Evolutionary conservation across 1,140 invertebrate species (phyloP).

Genomic region (Macrobrachium nipponense): DNA sequence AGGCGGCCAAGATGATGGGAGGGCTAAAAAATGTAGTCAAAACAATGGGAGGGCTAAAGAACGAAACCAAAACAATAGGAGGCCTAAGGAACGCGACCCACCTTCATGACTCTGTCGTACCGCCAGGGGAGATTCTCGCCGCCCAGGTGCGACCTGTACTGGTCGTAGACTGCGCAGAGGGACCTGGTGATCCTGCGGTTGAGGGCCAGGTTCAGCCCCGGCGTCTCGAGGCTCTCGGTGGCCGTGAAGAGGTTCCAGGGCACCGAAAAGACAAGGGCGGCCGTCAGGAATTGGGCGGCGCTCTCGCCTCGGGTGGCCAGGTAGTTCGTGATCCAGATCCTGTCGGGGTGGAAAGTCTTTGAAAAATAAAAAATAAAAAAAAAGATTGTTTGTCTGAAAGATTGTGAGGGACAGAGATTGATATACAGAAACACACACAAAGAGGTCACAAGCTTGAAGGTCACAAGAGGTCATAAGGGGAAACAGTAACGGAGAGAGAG

Average conservation of each 20-base stretch:
- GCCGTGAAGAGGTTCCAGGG: slow-evolving; percentile 85
- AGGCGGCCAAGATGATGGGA: not conserved
- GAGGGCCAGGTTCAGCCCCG: slow-evolving; percentile 80
- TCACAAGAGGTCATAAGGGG: no score
- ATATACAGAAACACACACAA: no score
- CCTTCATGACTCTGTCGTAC: slow-evolving; percentile 53
- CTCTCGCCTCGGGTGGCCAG: slow-evolving; percentile 75
- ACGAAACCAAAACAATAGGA: no score
- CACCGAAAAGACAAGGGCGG: slow-evolving; percentile 83
- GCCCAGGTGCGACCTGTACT: slow-evolving; percentile 45
- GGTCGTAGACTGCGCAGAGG: slow-evolving; percentile 73
- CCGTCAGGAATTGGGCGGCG: slow-evolving; percentile 74
- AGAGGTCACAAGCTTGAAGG: no score
- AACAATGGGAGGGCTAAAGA: no score
- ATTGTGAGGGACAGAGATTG: no score
- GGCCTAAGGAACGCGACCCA: not conserved
- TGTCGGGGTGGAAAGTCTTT: slow-evolving; percentile 68
- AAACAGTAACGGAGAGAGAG: not conserved
- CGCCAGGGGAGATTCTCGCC: slow-evolving; percentile 49
- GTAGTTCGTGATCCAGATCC: slow-evolving; percentile 81
- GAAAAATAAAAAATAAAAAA: no score
- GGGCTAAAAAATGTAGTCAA: no score
- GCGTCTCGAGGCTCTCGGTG: slow-evolving; percentile 80
- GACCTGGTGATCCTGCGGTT: slow-evolving; percentile 80
- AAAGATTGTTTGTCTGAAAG: not conserved